Percentiles rank a stretch among this genome's conserved stretches.
Evolutionary conservation across 2,888 invertebrate genomes (phyloP).

Genomic region (Phyllotreta cruciferae): DNA sequence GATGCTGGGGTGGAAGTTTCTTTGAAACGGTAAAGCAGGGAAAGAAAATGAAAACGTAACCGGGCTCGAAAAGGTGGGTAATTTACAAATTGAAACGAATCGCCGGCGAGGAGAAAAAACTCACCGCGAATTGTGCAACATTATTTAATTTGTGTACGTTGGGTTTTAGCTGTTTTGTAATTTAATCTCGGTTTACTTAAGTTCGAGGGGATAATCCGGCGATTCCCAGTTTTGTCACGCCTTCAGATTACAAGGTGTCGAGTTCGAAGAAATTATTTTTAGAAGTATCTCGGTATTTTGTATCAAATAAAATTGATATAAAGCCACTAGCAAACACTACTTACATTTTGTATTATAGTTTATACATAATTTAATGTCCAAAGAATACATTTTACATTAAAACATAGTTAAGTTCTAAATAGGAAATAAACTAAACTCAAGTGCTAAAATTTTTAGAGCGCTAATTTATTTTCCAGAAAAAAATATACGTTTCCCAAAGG

Average conservation of each 20-base stretch:
- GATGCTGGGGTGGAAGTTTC: not conserved
- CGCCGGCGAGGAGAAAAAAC: constrained; percentile 40
- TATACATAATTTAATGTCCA: too few relatives aligned
- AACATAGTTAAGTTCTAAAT: too few relatives aligned
- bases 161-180: constrained; percentile 44
- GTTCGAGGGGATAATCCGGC: constrained; percentile 30
- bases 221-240: constrained; percentile 32
- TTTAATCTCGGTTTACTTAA: constrained; percentile 44
- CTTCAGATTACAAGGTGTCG: constrained; percentile 18
- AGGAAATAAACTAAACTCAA: not conserved
- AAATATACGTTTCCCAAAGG: constrained; percentile 9
- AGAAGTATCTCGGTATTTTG: not conserved
- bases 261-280: constrained; percentile 13
- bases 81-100: constrained; percentile 53
- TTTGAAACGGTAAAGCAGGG: not conserved
- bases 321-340: too few relatives aligned
- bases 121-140: constrained; percentile 36
- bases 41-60: constrained; percentile 46
- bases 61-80: constrained; percentile 42
- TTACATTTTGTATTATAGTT: too few relatives aligned
- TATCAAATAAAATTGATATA: too few relatives aligned
- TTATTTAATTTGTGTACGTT: constrained; percentile 52
- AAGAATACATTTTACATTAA: too few relatives aligned
- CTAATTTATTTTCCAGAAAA: constrained; percentile 4
- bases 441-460: not conserved